Evolutionary conservation across 2,888 invertebrate species (phyloP).

Genomic region (Altica lythri): DNA sequence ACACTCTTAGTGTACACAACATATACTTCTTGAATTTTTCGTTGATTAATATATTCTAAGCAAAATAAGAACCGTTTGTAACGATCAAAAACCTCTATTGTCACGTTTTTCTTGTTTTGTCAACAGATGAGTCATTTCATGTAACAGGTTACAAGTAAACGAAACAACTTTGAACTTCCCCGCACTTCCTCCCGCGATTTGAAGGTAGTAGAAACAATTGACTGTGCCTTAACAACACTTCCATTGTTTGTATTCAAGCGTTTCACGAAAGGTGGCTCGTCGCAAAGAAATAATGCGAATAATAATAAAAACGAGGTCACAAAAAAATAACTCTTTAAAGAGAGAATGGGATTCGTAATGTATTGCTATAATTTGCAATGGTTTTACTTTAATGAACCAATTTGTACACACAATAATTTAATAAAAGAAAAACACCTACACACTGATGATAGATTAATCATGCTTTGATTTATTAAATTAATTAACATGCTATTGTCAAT

Average conservation of each 20-base stretch:
- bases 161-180: slow-evolving; percentile 6
- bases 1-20: no score
- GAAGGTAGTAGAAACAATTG: slow-evolving; percentile 13
- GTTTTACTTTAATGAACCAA: no score
- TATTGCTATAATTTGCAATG: no score
- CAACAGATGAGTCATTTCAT: slow-evolving; percentile 23
- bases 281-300: slow-evolving; percentile 25
- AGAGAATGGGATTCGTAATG: no score
- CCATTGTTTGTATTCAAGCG: slow-evolving; percentile 29
- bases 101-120: slow-evolving; percentile 23
- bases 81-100: slow-evolving; percentile 12
- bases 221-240: slow-evolving; percentile 22
- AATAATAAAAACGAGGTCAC: slow-evolving; percentile 25
- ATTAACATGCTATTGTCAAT: no score
- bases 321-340: no score
- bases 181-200: not conserved
- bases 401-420: no score
- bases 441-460: no score
- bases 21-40: no score
- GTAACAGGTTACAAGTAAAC: slow-evolving; percentile 23
- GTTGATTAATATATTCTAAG: no score
- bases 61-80: not conserved
- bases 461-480: no score
- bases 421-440: no score
- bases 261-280: slow-evolving; percentile 19